Base-by-base conservation (phyloP, 2,888 invertebrate genomes). In the Cecidostiba fungosa region DNA sequence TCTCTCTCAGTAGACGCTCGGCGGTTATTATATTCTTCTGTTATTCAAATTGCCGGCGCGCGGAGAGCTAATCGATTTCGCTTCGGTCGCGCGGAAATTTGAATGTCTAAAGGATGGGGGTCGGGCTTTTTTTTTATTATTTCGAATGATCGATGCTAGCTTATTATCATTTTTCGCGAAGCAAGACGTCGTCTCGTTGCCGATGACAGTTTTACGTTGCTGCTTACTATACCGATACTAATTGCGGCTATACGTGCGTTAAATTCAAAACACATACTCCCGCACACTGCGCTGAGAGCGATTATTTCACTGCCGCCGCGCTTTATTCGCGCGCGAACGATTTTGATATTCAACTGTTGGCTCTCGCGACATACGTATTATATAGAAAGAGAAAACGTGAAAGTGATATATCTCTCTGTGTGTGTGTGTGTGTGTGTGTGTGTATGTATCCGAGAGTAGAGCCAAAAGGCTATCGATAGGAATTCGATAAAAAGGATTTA, bases 371-470 rank as follows among this genome's bases (percentile, higher is more conserved):
- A 12, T 29, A 19, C 10, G 43, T 23, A 26, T 14, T 26, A 32
- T 26, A 69, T 26, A 69, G 69, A 79, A 79, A 79, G 78, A 79
- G 78, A 79, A 79, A 79, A 79, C 69, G 78, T 70, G 78, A 79
- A 79, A 79, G 78, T n/a, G 78, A 77, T 43, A 10, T 39, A 10
- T 6, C 39, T 3, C 3, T 32, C 32, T 32, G 32, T 3, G 32
- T 32, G 3, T 3, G n/a, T n/a, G n/a, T n/a, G n/a, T n/a, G n/a
- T n/a, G n/a, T n/a, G n/a, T n/a, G n/a, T 36, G 36, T 36, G 36
- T 36, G 36, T 4, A 6, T 39, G 39, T 39, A 10, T 39, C 10
- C 39, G 39, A 43, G 43, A 12, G 2, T n/a, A 32, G 43, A 43
- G 43, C 43, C 12, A 43, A 43, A 43, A 43, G 43, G 43, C 54